Percentiles rank a stretch among this genome's conserved stretches.
These are phyloP conservation scores for Ursus arctos DNA, from an alignment of 2,113 vertebrate species.

Conservation along the genomic window DNA sequence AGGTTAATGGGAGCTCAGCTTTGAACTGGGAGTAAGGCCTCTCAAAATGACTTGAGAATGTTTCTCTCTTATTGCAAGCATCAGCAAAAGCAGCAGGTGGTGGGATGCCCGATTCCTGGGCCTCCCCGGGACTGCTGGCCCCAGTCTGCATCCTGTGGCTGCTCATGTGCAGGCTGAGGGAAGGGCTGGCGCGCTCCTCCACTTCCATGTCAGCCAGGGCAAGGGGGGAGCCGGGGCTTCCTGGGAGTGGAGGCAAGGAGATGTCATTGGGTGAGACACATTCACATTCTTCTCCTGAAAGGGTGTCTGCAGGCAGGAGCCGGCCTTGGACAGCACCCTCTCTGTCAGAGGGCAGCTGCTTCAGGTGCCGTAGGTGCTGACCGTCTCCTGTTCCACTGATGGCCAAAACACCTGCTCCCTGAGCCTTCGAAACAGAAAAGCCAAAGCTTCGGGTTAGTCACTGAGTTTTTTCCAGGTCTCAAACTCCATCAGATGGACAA, in stretches of 20 bases:
- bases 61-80: constrained; percentile 78
- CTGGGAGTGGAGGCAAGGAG: constrained; percentile 94
- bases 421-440: constrained; percentile 64
- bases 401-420: constrained; percentile 66
- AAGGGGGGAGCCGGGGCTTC: constrained; percentile 92
- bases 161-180: constrained; percentile 85
- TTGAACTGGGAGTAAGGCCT: constrained; percentile 81
- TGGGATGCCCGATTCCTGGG: constrained; percentile 73
- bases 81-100: constrained; percentile 85
- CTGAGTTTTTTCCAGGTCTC: not conserved
- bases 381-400: constrained; percentile 81
- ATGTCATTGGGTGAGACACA: constrained; percentile 95
- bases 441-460: constrained; percentile 19
- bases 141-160: constrained; percentile 86
- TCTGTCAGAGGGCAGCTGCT: constrained; percentile 74
- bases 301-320: constrained; percentile 87
- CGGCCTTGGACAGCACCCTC: constrained; percentile 85
- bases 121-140: constrained; percentile 62
- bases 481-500: not conserved
- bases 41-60: constrained; percentile 83
- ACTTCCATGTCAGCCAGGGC: constrained; percentile 91
- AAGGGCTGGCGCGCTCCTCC: constrained; percentile 88
- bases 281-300: constrained; percentile 93
- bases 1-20: constrained; percentile 86
- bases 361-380: constrained; percentile 80